A percentile compares a stretch with the other conserved stretches of the same genome.
Evolutionary conservation across 1,140 invertebrate genomes (phyloP).

Genomic region (Dinothrombium tinctorium): DNA sequence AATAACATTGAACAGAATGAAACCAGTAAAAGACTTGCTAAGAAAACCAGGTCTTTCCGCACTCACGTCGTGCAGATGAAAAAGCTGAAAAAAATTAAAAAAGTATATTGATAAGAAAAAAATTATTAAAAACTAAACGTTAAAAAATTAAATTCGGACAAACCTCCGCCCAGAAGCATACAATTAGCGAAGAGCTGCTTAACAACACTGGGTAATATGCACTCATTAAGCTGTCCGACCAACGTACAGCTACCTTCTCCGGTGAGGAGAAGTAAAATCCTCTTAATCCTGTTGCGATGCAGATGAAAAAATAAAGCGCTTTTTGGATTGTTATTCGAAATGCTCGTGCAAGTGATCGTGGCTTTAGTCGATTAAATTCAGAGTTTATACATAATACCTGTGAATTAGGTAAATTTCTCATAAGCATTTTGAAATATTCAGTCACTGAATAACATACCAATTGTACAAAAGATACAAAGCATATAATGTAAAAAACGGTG

Average conservation of each 20-base stretch:
- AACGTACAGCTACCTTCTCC: constrained; percentile 45
- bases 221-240: constrained; percentile 57
- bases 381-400: constrained; percentile 20
- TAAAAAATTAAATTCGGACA: constrained; percentile 18
- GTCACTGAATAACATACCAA: constrained; percentile 38
- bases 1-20: constrained; percentile 67
- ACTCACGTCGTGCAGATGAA: constrained; percentile 61
- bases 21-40: constrained; percentile 75
- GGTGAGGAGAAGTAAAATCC: constrained; percentile 72
- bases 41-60: constrained; percentile 61
- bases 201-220: constrained; percentile 73
- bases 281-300: constrained; percentile 53
- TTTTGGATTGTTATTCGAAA: constrained; percentile 74
- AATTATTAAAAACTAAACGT: no score
- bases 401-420: constrained; percentile 1
- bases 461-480: constrained; percentile 61
- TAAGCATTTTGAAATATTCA: not conserved
- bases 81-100: constrained; percentile 35
- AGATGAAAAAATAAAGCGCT: constrained; percentile 64
- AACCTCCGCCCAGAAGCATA: constrained; percentile 86
- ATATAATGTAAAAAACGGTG: constrained; percentile 53
- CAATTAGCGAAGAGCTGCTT: constrained; percentile 66
- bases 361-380: constrained; percentile 57
- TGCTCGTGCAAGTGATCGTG: constrained; percentile 46
- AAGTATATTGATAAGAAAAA: constrained; percentile 3